Base-by-base conservation (phyloP, 2,888 invertebrate genomes). In the Chalcis sispes region DNA sequence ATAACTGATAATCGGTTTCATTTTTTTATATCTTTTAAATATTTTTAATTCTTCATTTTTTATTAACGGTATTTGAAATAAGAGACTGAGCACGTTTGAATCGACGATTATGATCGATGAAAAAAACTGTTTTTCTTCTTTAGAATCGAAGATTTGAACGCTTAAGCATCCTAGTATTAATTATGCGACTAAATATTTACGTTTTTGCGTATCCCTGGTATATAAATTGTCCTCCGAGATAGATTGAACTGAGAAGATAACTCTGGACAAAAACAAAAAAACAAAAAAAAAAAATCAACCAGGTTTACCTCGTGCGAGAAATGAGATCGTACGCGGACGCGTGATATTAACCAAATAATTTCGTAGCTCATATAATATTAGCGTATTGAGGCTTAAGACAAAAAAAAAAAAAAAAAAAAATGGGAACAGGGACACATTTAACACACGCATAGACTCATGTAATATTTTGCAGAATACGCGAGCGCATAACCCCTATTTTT, bases 301-400 rank as follows among this genome's bases (percentile, higher is more conserved):
- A 52, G 66, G 69, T 48, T 48, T 54, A 73, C 73, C 61, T 56
- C 61, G 70, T 71, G 70, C 77, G 73, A 54, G 27, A n/a, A 27
- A 58, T 48, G 54, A 50, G 58, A 50, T 72, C 58, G 74, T 46
- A 52, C 74, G 52, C 13, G 52, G 74, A 46, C 32, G 72, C 72
- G 77, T 77, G 77, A 77, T 77, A 77, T 75, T 77, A 75, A 77
- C 77, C 77, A 77, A 77, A 77, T 77, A 72, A 77, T 77, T 77
- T 74, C 18, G 66, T 77, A 75, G 74, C 72, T 72, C 36, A 64
- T 77, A 72, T 58, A 67, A 66, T 56, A 71, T 77, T 74, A 77
- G 77, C 73, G 18, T 71, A 77, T 71, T 50, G 72, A 74, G 62
- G 77, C 74, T 77, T 75, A 71, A 75, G 40, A 18, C 20, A 58